phyloP scores from a whole-genome alignment of 2,113 vertebrate genomes.

The Rhegmatorhina hoffmannsi region DNA sequence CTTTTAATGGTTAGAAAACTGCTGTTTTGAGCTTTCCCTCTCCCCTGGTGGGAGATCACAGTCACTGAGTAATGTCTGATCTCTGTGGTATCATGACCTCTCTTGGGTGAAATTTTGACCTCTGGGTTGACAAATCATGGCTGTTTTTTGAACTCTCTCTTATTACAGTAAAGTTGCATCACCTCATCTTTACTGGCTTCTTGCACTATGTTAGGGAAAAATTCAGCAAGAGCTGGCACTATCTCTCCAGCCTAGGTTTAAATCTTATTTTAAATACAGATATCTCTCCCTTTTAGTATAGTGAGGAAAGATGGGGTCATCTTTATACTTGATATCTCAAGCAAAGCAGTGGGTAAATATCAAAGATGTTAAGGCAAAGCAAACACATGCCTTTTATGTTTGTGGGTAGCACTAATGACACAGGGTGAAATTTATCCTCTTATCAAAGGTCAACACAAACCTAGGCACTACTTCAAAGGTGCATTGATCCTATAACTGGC shows the following conservation, averaged over 20 bases:
- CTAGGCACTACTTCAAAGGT: constrained; percentile 62
- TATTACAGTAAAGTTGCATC: constrained; percentile 38
- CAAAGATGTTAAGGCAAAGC: constrained; percentile 48
- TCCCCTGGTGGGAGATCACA: not conserved
- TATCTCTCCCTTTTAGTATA: constrained; percentile 19
- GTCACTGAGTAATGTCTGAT: not conserved
- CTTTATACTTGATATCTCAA: constrained; percentile 53
- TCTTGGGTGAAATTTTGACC: not conserved
- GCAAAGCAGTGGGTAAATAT: constrained; percentile 55
- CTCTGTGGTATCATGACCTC: not conserved
- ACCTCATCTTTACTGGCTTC: not conserved
- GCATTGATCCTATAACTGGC: constrained; percentile 43
- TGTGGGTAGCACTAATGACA: constrained; percentile 51
- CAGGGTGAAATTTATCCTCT: constrained; percentile 57
- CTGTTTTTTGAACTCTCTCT: not conserved
- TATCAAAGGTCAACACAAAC: constrained; percentile 64
- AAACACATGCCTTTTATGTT: constrained; percentile 65
- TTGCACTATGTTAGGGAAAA: not conserved
- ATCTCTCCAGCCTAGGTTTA: not conserved
- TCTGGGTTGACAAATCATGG: not conserved
- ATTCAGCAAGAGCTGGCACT: not conserved
- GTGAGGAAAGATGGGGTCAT: constrained; percentile 56
- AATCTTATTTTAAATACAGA: constrained; percentile 51
- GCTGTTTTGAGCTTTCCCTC: not conserved
- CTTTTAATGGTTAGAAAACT: not conserved